Conservation (phyloP, 2,888 invertebrate genomes). For the Fissipunctia ypsillon region DNA sequence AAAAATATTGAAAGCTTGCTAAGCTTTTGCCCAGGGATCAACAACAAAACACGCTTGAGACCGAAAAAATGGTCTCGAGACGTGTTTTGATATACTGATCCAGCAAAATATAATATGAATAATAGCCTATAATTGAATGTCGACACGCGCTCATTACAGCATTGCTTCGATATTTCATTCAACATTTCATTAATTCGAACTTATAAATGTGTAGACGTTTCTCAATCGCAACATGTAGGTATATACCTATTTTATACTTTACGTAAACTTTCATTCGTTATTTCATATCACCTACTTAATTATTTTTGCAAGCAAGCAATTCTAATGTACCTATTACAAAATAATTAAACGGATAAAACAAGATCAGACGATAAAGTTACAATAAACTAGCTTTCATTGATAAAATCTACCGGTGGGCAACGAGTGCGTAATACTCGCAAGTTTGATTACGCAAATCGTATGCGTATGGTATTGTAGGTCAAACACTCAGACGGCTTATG, state of each 20-base stretch:
- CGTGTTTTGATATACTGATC: background rate
- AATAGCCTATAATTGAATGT: background rate
- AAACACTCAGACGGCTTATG: slow-evolving; percentile 75
- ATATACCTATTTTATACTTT: no score
- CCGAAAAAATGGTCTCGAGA: background rate
- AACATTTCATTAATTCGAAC: background rate
- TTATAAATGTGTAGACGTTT: slow-evolving; percentile 6
- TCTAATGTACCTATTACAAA: slow-evolving; percentile 31
- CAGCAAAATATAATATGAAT: background rate
- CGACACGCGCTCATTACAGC: background rate
- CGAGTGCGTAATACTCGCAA: slow-evolving; percentile 59
- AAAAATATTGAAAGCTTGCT: background rate
- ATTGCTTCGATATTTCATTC: slow-evolving; percentile 14
- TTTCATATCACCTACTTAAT: slow-evolving; percentile 15
- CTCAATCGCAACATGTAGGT: slow-evolving; percentile 16
- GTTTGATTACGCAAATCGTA: slow-evolving; percentile 75
- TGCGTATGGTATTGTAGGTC: slow-evolving; percentile 82
- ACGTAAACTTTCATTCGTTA: background rate
- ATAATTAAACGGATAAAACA: slow-evolving; percentile 42
- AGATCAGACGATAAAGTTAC: slow-evolving; percentile 37
- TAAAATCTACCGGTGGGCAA: slow-evolving; percentile 70
- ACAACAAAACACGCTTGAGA: no score
- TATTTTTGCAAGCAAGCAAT: slow-evolving; percentile 18
- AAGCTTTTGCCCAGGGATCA: background rate
- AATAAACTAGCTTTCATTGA: slow-evolving; percentile 67